phyloP scores from a whole-genome alignment of 2,797 vertebrate species.

The Carapus acus region DNA sequence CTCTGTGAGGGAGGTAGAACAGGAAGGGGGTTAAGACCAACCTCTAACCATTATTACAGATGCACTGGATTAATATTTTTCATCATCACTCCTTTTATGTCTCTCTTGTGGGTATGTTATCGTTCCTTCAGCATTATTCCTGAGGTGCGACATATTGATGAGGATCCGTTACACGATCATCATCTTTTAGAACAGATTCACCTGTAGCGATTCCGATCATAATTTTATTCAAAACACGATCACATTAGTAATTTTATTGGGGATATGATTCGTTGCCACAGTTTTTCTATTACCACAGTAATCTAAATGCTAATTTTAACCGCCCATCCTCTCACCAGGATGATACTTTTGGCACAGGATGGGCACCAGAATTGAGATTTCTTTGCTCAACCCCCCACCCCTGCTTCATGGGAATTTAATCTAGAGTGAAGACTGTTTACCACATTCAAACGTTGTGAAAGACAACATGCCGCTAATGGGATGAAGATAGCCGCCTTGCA shows the following conservation, averaged over 20 bases:
- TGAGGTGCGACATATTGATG: slow-evolving; percentile 33
- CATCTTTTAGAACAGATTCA: slow-evolving; percentile 45
- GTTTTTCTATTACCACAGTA: slow-evolving; percentile 78
- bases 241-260: slow-evolving; percentile 67
- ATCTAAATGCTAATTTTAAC: slow-evolving; percentile 83
- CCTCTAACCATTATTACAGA: too few relatives aligned
- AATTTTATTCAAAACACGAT: slow-evolving; percentile 65
- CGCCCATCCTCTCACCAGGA: slow-evolving; percentile 62
- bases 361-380: slow-evolving; percentile 60
- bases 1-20: too few relatives aligned
- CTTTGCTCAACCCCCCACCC: slow-evolving; percentile 23
- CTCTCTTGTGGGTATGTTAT: background rate
- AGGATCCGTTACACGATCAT: slow-evolving; percentile 41
- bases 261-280: slow-evolving; percentile 65
- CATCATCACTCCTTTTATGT: slow-evolving; percentile 7
- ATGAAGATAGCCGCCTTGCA: slow-evolving; percentile 13
- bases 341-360: slow-evolving; percentile 65
- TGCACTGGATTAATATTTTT: background rate
- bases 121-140: slow-evolving; percentile 14
- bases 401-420: slow-evolving; percentile 51
- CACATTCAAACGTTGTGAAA: slow-evolving; percentile 37
- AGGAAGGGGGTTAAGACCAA: too few relatives aligned
- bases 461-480: slow-evolving; percentile 35
- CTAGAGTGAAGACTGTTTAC: slow-evolving; percentile 51
- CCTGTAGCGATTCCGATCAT: slow-evolving; percentile 63